Percentiles rank a stretch among this genome's conserved stretches.
These are phyloP conservation scores for Sorex maritimensis DNA, from an alignment of 2,797 vertebrate species.

Conservation along the genomic window DNA sequence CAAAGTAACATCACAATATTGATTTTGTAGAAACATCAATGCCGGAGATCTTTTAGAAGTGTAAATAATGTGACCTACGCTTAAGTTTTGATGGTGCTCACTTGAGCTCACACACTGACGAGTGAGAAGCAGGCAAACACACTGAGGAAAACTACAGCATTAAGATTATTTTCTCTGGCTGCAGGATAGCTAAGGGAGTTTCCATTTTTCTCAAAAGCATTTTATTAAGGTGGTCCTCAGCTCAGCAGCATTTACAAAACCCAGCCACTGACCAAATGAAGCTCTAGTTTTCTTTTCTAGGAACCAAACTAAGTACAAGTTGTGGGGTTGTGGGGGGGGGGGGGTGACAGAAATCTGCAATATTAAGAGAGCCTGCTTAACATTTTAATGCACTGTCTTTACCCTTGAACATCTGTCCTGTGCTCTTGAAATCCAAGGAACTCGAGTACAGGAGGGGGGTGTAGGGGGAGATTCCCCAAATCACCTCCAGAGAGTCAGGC, in stretches of 20 bases:
- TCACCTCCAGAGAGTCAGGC: background rate
- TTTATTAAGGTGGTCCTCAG: background rate
- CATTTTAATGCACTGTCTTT: background rate
- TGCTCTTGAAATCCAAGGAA: rapidly evolving
- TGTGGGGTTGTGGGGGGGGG: too few relatives aligned
- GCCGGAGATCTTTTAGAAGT: background rate
- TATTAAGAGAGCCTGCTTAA: background rate
- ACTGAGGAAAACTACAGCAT: background rate
- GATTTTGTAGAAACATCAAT: background rate
- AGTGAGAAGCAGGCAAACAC: background rate
- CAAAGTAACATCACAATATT: background rate
- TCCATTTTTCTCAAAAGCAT: background rate
- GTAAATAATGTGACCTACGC: background rate
- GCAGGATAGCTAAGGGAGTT: background rate
- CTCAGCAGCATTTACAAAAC: background rate
- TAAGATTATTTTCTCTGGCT: background rate
- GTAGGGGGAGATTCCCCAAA: background rate
- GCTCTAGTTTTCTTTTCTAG: background rate
- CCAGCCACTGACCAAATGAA: background rate
- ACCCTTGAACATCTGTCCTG: background rate
- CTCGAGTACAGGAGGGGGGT: background rate
- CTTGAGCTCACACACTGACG: background rate
- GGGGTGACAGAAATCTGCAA: background rate
- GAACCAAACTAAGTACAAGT: background rate
- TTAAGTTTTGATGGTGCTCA: background rate